phyloP scores from a whole-genome alignment of 2,888 invertebrate species.

The Drosophila percnosoma region DNA sequence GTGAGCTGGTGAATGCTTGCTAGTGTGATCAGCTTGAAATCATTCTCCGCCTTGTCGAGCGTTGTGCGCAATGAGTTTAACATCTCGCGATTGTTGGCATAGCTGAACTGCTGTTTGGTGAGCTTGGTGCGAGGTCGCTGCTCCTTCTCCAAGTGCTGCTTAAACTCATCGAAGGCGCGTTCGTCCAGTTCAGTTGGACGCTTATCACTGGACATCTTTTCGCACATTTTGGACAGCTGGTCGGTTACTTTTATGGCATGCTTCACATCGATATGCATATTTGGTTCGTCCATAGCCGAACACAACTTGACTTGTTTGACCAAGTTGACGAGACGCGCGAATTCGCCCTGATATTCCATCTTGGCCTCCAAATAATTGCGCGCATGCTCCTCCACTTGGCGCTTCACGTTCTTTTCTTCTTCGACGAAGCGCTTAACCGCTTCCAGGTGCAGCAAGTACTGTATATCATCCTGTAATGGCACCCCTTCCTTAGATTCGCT shows the following conservation, averaged over 20 bases:
- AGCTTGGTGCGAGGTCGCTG: conserved; percentile 35
- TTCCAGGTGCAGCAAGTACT: conserved; percentile 77
- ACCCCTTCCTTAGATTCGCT: not conserved
- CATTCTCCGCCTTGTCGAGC: conserved; percentile 63
- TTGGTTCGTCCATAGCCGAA: conserved; percentile 39
- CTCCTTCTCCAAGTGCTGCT: conserved; percentile 18
- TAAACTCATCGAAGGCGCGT: conserved; percentile 40
- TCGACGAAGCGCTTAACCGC: conserved; percentile 74
- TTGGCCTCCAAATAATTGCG: conserved; percentile 67
- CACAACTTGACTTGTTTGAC: conserved; percentile 54
- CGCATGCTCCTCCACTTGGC: conserved; percentile 76
- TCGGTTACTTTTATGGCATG: conserved; percentile 18
- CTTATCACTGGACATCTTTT: conserved; percentile 51
- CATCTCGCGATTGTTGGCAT: conserved; percentile 63
- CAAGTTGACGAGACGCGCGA: conserved; percentile 55
- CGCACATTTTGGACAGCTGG: conserved; percentile 40
- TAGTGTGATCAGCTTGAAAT: conserved; percentile 66
- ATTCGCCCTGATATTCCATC: conserved; percentile 67
- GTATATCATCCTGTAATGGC: conserved; percentile 66
- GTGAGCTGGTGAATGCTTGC: conserved; percentile 71
- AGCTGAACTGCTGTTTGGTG: conserved; percentile 37
- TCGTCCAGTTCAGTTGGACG: conserved; percentile 57
- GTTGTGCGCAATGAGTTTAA: conserved; percentile 58
- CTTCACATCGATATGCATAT: conserved; percentile 21
- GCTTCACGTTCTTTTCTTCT: conserved; percentile 61